These are phyloP conservation scores for Remorina albescens DNA, from an alignment of 2,797 vertebrate genomes.

Conservation along the genomic window DNA sequence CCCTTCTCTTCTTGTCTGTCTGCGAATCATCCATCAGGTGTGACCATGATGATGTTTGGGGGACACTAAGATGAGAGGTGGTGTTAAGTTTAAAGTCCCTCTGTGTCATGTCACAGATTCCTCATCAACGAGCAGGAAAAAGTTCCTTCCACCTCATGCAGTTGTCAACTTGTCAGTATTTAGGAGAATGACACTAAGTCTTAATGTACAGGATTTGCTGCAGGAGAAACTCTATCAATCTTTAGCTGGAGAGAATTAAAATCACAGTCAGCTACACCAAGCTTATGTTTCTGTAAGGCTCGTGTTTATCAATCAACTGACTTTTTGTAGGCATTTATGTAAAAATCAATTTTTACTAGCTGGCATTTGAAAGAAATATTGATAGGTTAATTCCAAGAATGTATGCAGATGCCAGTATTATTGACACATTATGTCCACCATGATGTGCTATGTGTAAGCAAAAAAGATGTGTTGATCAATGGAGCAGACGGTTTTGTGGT, in stretches of 20 bases:
- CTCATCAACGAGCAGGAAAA: conserved; percentile 7
- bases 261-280: background rate
- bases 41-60: conserved; percentile 6
- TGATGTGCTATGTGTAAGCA: conserved; percentile 12
- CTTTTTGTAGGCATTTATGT: conserved; percentile 12
- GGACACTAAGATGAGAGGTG: conserved; percentile 24
- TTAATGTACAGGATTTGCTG: background rate
- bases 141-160: conserved; percentile 35
- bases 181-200: background rate
- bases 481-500: background rate
- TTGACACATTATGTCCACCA: conserved; percentile 8
- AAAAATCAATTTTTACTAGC: conserved; percentile 44
- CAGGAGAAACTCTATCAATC: background rate
- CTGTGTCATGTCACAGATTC: background rate
- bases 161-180: conserved; percentile 26
- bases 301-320: background rate
- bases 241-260: background rate
- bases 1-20: background rate
- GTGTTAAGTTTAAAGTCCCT: conserved; percentile 14
- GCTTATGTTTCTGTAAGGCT: background rate
- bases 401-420: conserved; percentile 7
- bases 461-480: conserved; percentile 1
- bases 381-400: conserved; percentile 21
- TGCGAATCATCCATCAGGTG: conserved; percentile 17
- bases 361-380: conserved; percentile 29